phyloP scores from a whole-genome alignment of 1,140 invertebrate genomes.

The Coelopa frigida region DNA sequence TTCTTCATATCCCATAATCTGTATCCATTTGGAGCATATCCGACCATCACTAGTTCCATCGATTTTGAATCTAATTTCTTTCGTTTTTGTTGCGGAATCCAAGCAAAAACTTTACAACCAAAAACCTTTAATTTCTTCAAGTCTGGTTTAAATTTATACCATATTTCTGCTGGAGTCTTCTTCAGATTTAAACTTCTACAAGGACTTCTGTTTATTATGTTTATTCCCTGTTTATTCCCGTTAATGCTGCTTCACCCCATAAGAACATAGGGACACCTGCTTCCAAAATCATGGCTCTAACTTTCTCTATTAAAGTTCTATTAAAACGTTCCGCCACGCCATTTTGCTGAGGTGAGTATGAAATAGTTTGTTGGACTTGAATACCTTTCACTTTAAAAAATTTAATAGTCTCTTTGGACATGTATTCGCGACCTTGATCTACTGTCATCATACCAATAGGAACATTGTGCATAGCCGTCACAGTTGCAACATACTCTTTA shows the following conservation, averaged over 20 bases:
- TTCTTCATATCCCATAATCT: constrained; percentile 22
- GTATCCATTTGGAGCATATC: constrained; percentile 25
- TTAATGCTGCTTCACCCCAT: constrained; percentile 30
- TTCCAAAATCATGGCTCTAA: constrained; percentile 18
- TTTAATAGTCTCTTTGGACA: constrained; percentile 7
- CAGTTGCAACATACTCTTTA: no score
- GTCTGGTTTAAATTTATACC: constrained; percentile 25
- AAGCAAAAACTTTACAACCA: constrained; percentile 21
- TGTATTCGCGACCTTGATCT: constrained; percentile 33
- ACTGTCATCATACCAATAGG: constrained; percentile 8
- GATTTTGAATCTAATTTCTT: constrained; percentile 17
- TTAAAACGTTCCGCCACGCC: constrained; percentile 28
- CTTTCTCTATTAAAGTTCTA: constrained; percentile 27
- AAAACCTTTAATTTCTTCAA: constrained; percentile 25
- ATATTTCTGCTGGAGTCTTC: constrained; percentile 31
- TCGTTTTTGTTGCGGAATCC: constrained; percentile 14
- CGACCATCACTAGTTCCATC: constrained; percentile 16
- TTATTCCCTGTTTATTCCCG: constrained; percentile 27
- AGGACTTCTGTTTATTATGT: constrained; percentile 15
- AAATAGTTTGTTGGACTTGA: constrained; percentile 20
- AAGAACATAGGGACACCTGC: constrained; percentile 18
- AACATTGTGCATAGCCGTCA: constrained; percentile 14
- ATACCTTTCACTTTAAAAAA: constrained; percentile 13
- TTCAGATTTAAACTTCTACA: background rate
- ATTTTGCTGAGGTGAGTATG: constrained; percentile 33